A percentile compares a stretch with the other conserved stretches of the same genome.
These are phyloP conservation scores for Apodemia zela DNA, from an alignment of 2,888 invertebrate genomes.

Conservation along the genomic window DNA sequence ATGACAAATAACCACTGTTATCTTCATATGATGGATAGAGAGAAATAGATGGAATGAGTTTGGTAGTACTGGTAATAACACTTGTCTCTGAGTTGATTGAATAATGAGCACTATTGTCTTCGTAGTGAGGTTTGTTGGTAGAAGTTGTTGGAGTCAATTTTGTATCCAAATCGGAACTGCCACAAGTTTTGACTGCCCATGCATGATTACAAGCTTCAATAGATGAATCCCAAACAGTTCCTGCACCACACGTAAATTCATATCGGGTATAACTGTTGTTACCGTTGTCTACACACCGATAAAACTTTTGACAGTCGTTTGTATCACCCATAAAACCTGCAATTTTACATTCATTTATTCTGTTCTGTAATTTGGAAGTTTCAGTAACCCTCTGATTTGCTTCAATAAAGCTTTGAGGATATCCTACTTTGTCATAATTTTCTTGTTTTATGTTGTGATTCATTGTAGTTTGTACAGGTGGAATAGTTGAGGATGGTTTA, in stretches of 20 bases:
- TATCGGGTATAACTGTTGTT: constrained; percentile 68
- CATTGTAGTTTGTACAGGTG: constrained; percentile 31
- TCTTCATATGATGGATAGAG: constrained; percentile 22
- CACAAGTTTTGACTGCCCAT: constrained; percentile 58
- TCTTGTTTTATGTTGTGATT: constrained; percentile 22
- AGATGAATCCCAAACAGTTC: constrained; percentile 81
- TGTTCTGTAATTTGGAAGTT: constrained; percentile 14
- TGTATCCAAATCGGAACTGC: not conserved
- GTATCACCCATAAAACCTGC: constrained; percentile 30
- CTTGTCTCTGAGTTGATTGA: not conserved
- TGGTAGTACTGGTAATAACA: not conserved
- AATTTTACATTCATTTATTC: constrained; percentile 27
- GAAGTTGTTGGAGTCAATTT: constrained; percentile 22
- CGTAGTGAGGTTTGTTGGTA: not conserved
- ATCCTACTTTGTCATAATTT: constrained; percentile 32
- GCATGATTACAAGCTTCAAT: constrained; percentile 80
- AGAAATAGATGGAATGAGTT: constrained; percentile 18
- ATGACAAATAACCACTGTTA: constrained; percentile 28
- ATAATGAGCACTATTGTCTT: not conserved
- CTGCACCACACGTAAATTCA: constrained; percentile 80
- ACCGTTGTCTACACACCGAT: constrained; percentile 82
- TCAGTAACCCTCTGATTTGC: constrained; percentile 16
- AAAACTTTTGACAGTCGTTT: constrained; percentile 76
- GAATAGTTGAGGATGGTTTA: constrained; percentile 28
- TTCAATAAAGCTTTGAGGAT: constrained; percentile 29